Evolutionary conservation across 2,888 invertebrate species (phyloP), one percentile per base, ranked within the genome.

Genomic region (Apamea epomidion): DNA sequence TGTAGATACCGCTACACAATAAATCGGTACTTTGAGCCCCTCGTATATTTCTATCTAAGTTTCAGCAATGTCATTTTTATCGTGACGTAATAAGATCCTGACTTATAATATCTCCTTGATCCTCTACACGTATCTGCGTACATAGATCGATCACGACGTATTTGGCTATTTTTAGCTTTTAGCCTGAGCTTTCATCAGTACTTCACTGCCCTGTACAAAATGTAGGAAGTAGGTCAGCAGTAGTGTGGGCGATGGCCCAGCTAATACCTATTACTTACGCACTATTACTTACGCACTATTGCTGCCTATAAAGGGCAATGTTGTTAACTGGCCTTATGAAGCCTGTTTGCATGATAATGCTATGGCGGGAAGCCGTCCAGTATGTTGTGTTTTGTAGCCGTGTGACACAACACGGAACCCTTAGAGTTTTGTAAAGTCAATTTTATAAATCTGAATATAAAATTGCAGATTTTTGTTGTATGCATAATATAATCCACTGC

Each of bases 181-280:
- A 16, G 32, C 25, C 6, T 25, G 7, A 42, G 8, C 32, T 77
- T 58, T 65, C 25, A 48, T 32, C 12, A 48, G 48, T 48, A 10
- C 29, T 32, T 70, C 5, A 32, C 16, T 58, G n/a, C 29, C 4
- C 21, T 76, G 45, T 25, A 25, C n/a, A 37, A 54, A 45, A 37
- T 37, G 45, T n/a, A n/a, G 71, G n/a, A 83, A 86, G 37, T 62
- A 69, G 78, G 83, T 78, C 78, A 75, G 21, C 58, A 78, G 21
- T 45, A 60, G 37, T 37, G n/a, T 76, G 42, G 58, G 51, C 64
- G 37, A 21, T 72, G 84, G 37, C 32, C 64, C 64, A 18, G 64
- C 58, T 72, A 83, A 78, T 68, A 42, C 48, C 48, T 45, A 62
- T 78, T 83, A 78, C 78, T 64, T 37, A 74, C 74, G n/a, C n/a